Percentiles rank a stretch among this genome's conserved stretches.
phyloP scores from a whole-genome alignment of 2,888 invertebrate genomes.

The Piscicola geometra region DNA sequence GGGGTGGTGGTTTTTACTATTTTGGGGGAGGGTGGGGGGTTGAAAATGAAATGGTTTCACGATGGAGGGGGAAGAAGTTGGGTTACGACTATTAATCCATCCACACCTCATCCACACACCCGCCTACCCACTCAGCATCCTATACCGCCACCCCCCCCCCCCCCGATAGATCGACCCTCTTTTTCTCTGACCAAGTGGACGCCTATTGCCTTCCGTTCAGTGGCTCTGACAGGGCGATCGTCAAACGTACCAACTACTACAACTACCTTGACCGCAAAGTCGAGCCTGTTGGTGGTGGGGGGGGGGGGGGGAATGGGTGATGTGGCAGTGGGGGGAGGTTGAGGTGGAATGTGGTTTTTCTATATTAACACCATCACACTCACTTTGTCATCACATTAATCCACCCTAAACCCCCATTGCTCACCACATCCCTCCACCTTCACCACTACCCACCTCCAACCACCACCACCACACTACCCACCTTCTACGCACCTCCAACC shows the following conservation, averaged over 20 bases:
- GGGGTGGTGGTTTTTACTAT: too few species aligned
- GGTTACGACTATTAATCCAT: too few species aligned
- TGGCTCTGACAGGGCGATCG: constrained; percentile 76
- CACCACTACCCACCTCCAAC: background rate
- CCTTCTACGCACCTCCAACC: too few species aligned
- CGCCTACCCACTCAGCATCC: too few species aligned
- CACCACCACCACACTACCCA: constrained; percentile 25
- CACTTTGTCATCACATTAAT: background rate
- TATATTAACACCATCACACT: background rate
- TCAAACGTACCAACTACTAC: constrained; percentile 74
- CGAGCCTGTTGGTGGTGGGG: constrained; percentile 64
- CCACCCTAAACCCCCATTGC: background rate
- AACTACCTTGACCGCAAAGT: constrained; percentile 66
- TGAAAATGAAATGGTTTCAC: too few species aligned
- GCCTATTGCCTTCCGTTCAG: constrained; percentile 73
- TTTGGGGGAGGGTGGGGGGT: too few species aligned
- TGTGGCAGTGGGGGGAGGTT: too few species aligned
- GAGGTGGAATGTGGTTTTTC: too few species aligned
- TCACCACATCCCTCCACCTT: background rate
- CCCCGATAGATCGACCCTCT: constrained; percentile 47
- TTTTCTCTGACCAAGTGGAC: constrained; percentile 52
- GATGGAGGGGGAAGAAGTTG: too few species aligned
- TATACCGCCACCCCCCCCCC: constrained; percentile 33
- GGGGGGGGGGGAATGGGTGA: too few species aligned
- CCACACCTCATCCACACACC: background rate